These are phyloP conservation scores for Drosophila triauraria DNA, from an alignment of 1,140 invertebrate genomes.

Conservation along the genomic window DNA sequence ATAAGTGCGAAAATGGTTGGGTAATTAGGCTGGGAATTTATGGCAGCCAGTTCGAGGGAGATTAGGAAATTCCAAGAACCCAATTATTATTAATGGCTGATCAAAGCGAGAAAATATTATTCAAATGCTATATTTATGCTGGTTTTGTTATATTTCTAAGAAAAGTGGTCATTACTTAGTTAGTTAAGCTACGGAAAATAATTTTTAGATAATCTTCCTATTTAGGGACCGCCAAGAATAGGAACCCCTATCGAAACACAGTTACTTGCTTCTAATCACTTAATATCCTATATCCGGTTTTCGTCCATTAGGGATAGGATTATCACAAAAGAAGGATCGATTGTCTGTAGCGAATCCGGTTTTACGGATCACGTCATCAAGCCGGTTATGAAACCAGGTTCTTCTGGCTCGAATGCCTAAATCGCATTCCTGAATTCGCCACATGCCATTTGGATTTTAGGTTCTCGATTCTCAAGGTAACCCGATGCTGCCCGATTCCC, in stretches of 20 bases:
- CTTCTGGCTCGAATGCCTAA: slow-evolving; percentile 28
- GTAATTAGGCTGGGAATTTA: slow-evolving; percentile 36
- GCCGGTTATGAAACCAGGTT: slow-evolving; percentile 20
- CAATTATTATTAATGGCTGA: neutral
- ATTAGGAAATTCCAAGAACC: slow-evolving; percentile 1
- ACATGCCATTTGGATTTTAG: slow-evolving; percentile 37
- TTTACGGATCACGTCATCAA: slow-evolving; percentile 19
- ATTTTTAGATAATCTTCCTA: neutral
- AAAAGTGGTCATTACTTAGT: neutral
- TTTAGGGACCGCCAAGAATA: neutral
- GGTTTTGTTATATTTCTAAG: neutral
- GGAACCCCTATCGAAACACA: neutral
- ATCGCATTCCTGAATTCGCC: slow-evolving; percentile 42
- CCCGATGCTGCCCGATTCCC: slow-evolving; percentile 25
- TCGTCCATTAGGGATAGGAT: neutral
- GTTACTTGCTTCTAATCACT: neutral
- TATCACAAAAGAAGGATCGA: slow-evolving; percentile 26
- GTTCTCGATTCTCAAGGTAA: slow-evolving; percentile 49
- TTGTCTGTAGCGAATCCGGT: slow-evolving; percentile 4
- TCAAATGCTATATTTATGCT: neutral
- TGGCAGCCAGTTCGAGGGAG: slow-evolving; percentile 1
- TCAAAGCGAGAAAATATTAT: neutral
- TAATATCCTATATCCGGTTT: slow-evolving; percentile 29
- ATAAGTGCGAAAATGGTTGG: slow-evolving; percentile 43
- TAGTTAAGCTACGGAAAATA: no score